Evolutionary conservation across 2,797 vertebrate species (phyloP).

Genomic region (Sebastes oblongus): DNA sequence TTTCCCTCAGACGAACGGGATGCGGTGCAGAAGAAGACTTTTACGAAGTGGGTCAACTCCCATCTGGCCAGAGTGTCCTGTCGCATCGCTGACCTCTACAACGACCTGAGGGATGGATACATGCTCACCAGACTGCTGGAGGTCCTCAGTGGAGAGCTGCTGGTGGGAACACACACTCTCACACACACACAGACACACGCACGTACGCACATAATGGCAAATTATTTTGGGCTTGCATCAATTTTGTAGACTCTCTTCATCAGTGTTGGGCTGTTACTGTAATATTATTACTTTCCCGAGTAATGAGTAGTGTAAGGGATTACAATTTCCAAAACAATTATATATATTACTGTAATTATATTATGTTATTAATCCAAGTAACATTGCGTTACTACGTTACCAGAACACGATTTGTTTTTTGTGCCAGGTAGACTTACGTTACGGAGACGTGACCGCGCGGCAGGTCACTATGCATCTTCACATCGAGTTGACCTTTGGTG

Average conservation of each 20-base stretch:
- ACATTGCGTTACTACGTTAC: background rate
- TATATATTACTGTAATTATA: too few relatives aligned
- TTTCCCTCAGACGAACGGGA: conserved; percentile 88
- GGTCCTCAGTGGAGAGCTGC: conserved; percentile 92
- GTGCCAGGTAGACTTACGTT: background rate
- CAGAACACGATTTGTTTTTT: background rate
- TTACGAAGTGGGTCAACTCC: conserved; percentile 96
- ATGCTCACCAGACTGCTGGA: conserved; percentile 93
- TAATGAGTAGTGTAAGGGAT: too few relatives aligned
- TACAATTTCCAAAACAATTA: too few relatives aligned
- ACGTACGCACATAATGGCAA: background rate
- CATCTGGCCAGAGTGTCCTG: conserved; percentile 90
- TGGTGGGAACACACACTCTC: conserved; percentile 80
- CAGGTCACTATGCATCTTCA: background rate
- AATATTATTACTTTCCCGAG: too few relatives aligned
- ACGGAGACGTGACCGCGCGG: background rate
- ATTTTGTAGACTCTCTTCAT: background rate
- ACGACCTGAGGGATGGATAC: conserved; percentile 90
- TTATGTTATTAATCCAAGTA: too few relatives aligned
- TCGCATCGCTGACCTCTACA: conserved; percentile 90
- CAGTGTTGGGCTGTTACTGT: too few relatives aligned
- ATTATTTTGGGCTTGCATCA: background rate
- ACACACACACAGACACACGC: background rate
- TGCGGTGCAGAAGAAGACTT: conserved; percentile 96
- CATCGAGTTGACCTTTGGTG: background rate